A percentile compares a stretch with the other conserved stretches of the same genome.
These are phyloP conservation scores for Craseonycteris thonglongyai DNA, from an alignment of 2,113 vertebrate genomes.

Conservation along the genomic window DNA sequence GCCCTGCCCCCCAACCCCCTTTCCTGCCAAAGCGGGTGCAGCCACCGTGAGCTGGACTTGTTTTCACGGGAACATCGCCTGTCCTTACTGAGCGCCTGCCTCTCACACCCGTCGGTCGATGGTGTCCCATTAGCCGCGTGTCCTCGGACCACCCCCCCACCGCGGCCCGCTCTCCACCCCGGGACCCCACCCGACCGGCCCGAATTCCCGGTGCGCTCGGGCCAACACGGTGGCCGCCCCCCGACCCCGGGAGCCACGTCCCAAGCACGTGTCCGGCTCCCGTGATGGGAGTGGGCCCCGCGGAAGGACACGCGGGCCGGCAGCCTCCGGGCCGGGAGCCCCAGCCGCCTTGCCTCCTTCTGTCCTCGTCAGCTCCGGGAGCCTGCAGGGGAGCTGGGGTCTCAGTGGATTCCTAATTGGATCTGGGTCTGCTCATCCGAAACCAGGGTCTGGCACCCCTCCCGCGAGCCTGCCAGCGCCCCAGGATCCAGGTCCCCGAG, in stretches of 20 bases:
- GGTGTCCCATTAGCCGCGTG: accelerated
- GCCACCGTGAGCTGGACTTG: background rate
- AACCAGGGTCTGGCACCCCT: background rate
- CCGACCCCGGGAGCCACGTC: accelerated
- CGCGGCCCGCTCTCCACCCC: accelerated
- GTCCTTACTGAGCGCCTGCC: background rate
- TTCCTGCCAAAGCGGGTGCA: background rate
- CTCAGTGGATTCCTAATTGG: slow-evolving; percentile 55
- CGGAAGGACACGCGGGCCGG: too few species aligned
- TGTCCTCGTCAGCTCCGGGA: slow-evolving; percentile 32
- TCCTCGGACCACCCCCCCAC: too few species aligned
- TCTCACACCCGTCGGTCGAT: accelerated
- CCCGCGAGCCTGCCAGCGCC: background rate
- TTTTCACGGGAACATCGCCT: accelerated
- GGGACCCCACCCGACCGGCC: accelerated
- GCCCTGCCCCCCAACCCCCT: accelerated
- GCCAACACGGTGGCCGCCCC: accelerated
- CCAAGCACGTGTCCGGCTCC: accelerated
- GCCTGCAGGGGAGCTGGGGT: background rate
- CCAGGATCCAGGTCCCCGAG: background rate
- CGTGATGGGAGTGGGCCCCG: too few species aligned
- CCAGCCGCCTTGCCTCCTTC: accelerated
- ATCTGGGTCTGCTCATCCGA: slow-evolving; percentile 48
- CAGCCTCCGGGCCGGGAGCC: accelerated
- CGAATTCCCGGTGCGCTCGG: accelerated